Evolutionary conservation across 2,797 vertebrate genomes (phyloP).

Genomic region (Chrosomus eos): DNA sequence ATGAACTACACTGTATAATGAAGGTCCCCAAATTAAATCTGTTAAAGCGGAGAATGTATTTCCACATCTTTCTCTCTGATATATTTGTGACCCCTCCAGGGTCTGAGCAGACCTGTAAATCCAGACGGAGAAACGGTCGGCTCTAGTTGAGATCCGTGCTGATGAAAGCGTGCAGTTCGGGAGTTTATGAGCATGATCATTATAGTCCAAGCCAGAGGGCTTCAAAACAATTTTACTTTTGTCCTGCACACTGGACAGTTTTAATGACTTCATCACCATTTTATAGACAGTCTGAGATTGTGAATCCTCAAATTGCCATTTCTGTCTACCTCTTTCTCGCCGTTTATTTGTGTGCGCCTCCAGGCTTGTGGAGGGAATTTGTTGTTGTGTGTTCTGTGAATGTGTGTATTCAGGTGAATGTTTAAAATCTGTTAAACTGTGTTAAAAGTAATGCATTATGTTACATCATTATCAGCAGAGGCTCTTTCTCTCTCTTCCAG

Average conservation of each 20-base stretch:
- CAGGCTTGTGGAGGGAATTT: conserved; percentile 2
- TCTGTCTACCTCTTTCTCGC: conserved; percentile 13
- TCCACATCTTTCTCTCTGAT: conserved; percentile 25
- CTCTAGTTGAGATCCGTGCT: conserved; percentile 19
- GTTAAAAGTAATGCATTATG: background rate
- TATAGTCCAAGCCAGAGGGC: conserved; percentile 24
- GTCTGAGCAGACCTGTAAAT: conserved; percentile 25
- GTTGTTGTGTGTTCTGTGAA: background rate
- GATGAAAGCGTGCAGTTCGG: conserved; percentile 8
- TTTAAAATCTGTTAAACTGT: background rate
- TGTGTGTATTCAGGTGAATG: background rate
- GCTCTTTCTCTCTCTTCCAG: background rate
- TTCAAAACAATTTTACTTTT: conserved; percentile 35
- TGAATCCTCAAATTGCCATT: conserved; percentile 31
- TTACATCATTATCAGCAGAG: background rate
- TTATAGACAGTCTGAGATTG: conserved; percentile 41
- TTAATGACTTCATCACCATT: conserved; percentile 35
- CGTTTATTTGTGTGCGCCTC: conserved; percentile 21
- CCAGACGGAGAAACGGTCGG: background rate
- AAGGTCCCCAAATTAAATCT: conserved; percentile 30
- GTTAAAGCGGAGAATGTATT: conserved; percentile 23
- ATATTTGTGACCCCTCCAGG: background rate
- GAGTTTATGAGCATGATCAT: conserved; percentile 48
- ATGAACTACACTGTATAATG: conserved; percentile 28
- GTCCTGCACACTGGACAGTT: conserved; percentile 31